These are phyloP conservation scores for Sylvia atricapilla DNA, from an alignment of 2,113 vertebrate species.

Conservation along the genomic window DNA sequence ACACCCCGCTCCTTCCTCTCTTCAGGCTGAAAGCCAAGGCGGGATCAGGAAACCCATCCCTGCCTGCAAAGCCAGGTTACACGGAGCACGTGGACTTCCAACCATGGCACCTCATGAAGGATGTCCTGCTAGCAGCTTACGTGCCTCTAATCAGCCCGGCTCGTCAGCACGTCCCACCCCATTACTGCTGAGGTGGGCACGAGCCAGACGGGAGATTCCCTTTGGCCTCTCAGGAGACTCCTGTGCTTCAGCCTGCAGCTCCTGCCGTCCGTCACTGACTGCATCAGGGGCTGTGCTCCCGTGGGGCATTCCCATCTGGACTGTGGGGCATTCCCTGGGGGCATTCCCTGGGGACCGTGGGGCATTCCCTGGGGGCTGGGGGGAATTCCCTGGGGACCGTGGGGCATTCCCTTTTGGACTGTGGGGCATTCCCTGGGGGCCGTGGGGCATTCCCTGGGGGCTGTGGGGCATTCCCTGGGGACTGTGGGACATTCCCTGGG, in stretches of 20 bases:
- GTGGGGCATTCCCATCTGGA: too few relatives aligned
- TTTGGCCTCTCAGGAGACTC: background rate
- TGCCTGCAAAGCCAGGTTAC: background rate
- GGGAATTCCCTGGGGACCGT: too few relatives aligned
- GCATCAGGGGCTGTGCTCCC: background rate
- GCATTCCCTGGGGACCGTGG: rapidly evolving
- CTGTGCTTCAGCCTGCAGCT: background rate
- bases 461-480: too few relatives aligned
- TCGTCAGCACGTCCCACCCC: background rate
- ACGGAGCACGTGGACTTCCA: background rate
- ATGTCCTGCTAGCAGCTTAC: background rate
- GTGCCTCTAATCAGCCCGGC: background rate
- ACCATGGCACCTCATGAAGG: background rate
- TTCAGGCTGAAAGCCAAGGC: background rate
- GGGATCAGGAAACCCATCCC: background rate
- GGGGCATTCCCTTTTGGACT: too few relatives aligned
- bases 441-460: too few relatives aligned
- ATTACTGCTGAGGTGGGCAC: background rate
- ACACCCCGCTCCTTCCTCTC: background rate
- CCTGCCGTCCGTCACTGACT: rapidly evolving
- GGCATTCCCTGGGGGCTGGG: too few relatives aligned
- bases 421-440: too few relatives aligned
- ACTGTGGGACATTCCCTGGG: too few relatives aligned
- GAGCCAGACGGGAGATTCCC: background rate
- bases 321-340: too few relatives aligned